phyloP scores from a whole-genome alignment of 2,888 invertebrate genomes.

The Athripsodes cinereus region DNA sequence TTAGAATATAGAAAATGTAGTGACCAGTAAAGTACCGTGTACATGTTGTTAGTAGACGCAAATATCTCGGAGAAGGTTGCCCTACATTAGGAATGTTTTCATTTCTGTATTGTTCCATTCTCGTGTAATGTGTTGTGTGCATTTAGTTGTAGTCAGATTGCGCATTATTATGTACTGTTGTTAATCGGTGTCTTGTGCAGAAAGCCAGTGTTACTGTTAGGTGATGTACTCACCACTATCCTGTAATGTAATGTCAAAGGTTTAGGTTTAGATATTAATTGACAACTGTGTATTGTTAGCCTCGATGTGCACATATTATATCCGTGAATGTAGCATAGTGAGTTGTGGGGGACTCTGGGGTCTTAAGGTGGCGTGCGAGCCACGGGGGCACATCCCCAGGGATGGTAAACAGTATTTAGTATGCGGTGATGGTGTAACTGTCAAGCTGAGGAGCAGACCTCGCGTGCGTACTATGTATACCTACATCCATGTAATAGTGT shows the following conservation, averaged over 20 bases:
- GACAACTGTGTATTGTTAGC: neutral
- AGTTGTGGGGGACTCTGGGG: neutral
- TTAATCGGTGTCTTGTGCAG: no score
- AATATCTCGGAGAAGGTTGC: conserved; percentile 38
- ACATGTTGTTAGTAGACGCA: conserved; percentile 3
- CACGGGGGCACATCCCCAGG: neutral
- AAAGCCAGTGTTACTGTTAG: no score
- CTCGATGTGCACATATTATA: neutral
- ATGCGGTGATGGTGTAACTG: conserved; percentile 5
- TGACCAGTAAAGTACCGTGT: neutral
- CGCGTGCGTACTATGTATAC: neutral
- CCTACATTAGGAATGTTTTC: conserved; percentile 28
- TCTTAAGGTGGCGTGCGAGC: neutral
- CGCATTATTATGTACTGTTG: no score
- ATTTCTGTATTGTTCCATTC: neutral
- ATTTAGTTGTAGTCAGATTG: no score
- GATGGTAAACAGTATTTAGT: neutral
- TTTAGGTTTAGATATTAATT: neutral
- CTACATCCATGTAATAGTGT: neutral
- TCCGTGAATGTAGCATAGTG: neutral
- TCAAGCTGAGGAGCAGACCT: conserved; percentile 4
- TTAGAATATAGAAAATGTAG: neutral
- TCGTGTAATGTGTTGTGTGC: no score
- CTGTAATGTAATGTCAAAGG: neutral
- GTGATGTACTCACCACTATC: no score